A percentile compares a stretch with the other conserved stretches of the same genome.
These are phyloP conservation scores for Tillus elongatus DNA, from an alignment of 2,888 invertebrate genomes.

Conservation along the genomic window DNA sequence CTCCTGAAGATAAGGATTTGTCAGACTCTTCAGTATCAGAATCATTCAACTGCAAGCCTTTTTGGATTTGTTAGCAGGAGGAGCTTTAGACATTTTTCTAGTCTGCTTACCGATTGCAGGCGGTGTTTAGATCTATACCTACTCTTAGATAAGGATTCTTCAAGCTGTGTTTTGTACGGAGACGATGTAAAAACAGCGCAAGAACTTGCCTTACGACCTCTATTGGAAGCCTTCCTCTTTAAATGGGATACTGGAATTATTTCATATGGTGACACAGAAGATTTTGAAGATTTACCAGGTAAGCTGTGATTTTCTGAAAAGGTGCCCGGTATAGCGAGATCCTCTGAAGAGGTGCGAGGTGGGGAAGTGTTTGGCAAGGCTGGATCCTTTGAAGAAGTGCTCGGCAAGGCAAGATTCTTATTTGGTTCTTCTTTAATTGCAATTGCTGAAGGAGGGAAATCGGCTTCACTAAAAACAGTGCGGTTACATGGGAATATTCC, in stretches of 20 bases:
- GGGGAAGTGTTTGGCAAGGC: slow-evolving; percentile 5
- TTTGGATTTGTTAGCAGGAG: slow-evolving; percentile 2
- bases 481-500: slow-evolving; percentile 8
- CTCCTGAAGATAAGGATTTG: slow-evolving; percentile 3
- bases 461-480: slow-evolving; percentile 5
- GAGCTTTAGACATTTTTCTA: background rate
- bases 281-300: slow-evolving; percentile 5
- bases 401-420: slow-evolving; percentile 4
- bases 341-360: slow-evolving; percentile 4
- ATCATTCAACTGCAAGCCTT: background rate
- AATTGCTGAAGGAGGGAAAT: slow-evolving; percentile 5
- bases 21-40: background rate
- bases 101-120: background rate
- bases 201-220: slow-evolving; percentile 7
- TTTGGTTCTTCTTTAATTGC: slow-evolving; percentile 7
- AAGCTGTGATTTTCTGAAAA: slow-evolving; percentile 6
- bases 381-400: slow-evolving; percentile 7
- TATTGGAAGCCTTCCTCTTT: slow-evolving; percentile 7
- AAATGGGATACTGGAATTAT: slow-evolving; percentile 4
- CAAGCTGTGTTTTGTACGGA: slow-evolving; percentile 7
- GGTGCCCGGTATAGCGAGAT: slow-evolving; percentile 8
- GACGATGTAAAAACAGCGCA: slow-evolving; percentile 8
- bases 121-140: slow-evolving; percentile 1
- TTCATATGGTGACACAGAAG: slow-evolving; percentile 7
- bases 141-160: slow-evolving; percentile 7